These are phyloP conservation scores for Stenopsyche tienmushanensis DNA, from an alignment of 1,140 invertebrate genomes.

Conservation along the genomic window DNA sequence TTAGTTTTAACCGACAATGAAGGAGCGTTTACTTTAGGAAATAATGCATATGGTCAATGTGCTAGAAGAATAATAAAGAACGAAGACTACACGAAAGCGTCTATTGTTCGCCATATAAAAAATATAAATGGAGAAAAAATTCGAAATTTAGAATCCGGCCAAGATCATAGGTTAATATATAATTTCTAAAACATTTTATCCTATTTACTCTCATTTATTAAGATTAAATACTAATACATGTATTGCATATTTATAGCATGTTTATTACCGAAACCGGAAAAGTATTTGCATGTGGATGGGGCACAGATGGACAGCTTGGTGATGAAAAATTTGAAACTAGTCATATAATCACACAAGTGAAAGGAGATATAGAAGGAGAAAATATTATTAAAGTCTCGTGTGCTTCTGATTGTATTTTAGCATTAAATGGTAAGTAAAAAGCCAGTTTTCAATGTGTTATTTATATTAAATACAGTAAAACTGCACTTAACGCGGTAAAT, in stretches of 20 bases:
- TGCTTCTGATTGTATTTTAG: constrained; percentile 84
- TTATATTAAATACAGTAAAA: no score
- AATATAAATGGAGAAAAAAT: constrained; percentile 66
- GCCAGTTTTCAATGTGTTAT: no score
- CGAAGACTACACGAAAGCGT: constrained; percentile 72
- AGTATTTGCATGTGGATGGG: constrained; percentile 90
- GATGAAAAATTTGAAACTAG: constrained; percentile 69
- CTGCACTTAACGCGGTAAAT: no score
- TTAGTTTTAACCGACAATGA: constrained; percentile 78
- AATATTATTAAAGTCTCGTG: constrained; percentile 80
- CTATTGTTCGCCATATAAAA: constrained; percentile 65
- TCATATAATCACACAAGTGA: constrained; percentile 61
- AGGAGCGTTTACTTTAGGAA: constrained; percentile 81
- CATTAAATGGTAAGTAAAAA: constrained; percentile 71
- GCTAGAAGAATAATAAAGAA: constrained; percentile 76
- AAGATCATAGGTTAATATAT: constrained; percentile 70
- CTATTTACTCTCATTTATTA: constrained; percentile 32
- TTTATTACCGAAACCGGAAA: constrained; percentile 78
- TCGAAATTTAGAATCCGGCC: constrained; percentile 75
- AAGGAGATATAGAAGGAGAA: constrained; percentile 82
- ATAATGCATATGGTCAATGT: constrained; percentile 94
- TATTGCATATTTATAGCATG: constrained; percentile 69
- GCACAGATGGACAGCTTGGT: constrained; percentile 94
- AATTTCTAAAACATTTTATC: no score
- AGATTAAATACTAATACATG: no score